A percentile compares a stretch with the other conserved stretches of the same genome.
phyloP scores from a whole-genome alignment of 2,888 invertebrate genomes.

The Aethes cnicana region DNA sequence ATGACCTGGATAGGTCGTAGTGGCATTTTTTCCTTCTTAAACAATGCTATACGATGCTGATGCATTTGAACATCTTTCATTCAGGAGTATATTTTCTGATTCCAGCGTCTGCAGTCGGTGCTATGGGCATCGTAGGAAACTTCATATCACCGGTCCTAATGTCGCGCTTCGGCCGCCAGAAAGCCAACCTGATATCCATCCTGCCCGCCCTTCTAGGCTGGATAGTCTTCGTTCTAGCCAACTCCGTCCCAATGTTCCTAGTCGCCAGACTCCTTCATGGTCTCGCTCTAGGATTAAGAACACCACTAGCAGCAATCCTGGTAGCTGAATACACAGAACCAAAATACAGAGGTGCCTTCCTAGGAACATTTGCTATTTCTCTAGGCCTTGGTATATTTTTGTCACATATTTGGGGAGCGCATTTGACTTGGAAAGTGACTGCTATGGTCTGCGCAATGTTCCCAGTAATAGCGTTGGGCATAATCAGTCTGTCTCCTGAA shows the following conservation, averaged over 20 bases:
- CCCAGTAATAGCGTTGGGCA: slow-evolving; percentile 73
- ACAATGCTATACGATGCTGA: too few species aligned
- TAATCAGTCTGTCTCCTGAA: slow-evolving; percentile 81
- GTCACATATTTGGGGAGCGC: slow-evolving; percentile 85
- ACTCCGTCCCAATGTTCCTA: slow-evolving; percentile 67
- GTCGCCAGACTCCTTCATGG: slow-evolving; percentile 73
- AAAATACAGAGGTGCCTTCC: slow-evolving; percentile 83
- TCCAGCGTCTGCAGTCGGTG: slow-evolving; percentile 72
- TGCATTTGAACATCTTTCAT: too few species aligned
- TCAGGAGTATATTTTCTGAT: slow-evolving; percentile 32
- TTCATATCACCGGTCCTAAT: slow-evolving; percentile 77
- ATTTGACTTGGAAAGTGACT: slow-evolving; percentile 82
- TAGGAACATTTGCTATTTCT: slow-evolving; percentile 84
- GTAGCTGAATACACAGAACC: slow-evolving; percentile 84
- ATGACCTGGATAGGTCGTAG: too few species aligned
- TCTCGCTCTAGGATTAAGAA: slow-evolving; percentile 78
- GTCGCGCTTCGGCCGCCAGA: slow-evolving; percentile 82
- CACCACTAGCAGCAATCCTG: slow-evolving; percentile 79
- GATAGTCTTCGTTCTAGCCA: slow-evolving; percentile 68
- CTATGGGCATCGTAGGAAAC: slow-evolving; percentile 76
- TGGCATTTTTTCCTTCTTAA: too few species aligned
- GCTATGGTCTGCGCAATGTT: slow-evolving; percentile 78
- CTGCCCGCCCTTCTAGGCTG: slow-evolving; percentile 77
- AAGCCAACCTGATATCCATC: slow-evolving; percentile 76
- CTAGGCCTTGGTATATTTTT: slow-evolving; percentile 84